phyloP scores from a whole-genome alignment of 2,888 invertebrate species.

The Osedax frankpressi region DNA sequence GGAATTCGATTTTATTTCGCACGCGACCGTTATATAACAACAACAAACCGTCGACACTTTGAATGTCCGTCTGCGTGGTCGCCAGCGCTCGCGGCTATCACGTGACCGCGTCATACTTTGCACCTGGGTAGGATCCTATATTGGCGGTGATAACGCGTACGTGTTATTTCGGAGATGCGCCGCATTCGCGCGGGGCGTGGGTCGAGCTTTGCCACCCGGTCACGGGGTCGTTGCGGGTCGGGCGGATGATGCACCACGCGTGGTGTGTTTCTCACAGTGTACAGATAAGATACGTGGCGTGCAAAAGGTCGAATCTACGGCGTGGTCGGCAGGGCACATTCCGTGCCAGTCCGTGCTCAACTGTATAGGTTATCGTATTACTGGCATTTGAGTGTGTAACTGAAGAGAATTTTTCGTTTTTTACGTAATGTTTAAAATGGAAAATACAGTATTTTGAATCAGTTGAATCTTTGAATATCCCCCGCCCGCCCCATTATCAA shows the following conservation, averaged over 20 bases:
- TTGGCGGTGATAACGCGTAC: not conserved
- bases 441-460: too few species aligned
- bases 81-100: slow-evolving; percentile 3
- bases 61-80: slow-evolving; percentile 2
- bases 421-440: too few species aligned
- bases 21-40: too few species aligned
- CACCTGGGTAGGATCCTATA: slow-evolving; percentile 3
- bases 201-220: not conserved
- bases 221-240: not conserved
- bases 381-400: too few species aligned
- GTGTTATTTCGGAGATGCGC: not conserved
- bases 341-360: not conserved
- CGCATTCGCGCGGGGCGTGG: not conserved
- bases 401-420: too few species aligned
- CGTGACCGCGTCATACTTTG: not conserved
- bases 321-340: not conserved
- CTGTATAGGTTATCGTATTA: too few species aligned
- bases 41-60: too few species aligned
- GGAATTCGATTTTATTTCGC: slow-evolving; percentile 8
- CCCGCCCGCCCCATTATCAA: not conserved
- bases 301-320: slow-evolving; percentile 1
- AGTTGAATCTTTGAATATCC: too few species aligned
- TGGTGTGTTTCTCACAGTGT: not conserved
- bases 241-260: not conserved
- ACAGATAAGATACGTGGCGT: not conserved